Evolutionary conservation across 2,888 invertebrate genomes (phyloP).

Genomic region (Cylindroiulus punctatus): DNA sequence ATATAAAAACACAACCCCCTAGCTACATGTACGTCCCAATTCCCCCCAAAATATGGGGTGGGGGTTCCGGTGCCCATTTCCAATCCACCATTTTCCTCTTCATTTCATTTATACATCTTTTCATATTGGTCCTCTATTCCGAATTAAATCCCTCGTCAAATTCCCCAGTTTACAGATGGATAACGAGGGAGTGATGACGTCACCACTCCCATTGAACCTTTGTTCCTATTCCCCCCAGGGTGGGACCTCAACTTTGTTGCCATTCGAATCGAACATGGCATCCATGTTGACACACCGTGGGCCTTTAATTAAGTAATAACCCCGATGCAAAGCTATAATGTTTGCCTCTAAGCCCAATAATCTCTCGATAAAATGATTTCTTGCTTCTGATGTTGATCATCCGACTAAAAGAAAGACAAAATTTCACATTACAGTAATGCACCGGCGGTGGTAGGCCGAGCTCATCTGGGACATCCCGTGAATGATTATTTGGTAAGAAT

Average conservation of each 20-base stretch:
- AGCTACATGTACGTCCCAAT: not conserved
- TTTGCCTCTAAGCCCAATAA: conserved; percentile 29
- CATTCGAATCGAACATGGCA: not conserved
- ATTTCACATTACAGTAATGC: conserved; percentile 29
- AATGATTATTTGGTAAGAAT: conserved; percentile 35
- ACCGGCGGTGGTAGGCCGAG: not conserved
- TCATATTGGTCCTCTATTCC: conserved; percentile 6
- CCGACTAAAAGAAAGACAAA: not conserved
- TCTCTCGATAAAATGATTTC: conserved; percentile 38
- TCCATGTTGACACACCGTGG: conserved; percentile 6
- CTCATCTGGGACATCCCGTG: conserved; percentile 37
- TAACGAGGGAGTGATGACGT: conserved; percentile 12
- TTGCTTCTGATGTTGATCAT: conserved; percentile 31
- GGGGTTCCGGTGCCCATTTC: not conserved
- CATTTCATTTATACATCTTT: not conserved
- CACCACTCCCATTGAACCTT: not conserved
- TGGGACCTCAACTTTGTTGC: not conserved
- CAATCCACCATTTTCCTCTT: conserved; percentile 23
- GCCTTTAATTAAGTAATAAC: conserved; percentile 38
- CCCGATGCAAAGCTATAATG: conserved; percentile 34
- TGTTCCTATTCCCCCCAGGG: not conserved
- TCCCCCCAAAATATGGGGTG: not conserved
- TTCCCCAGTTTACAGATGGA: conserved; percentile 14
- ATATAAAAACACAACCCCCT: not conserved
- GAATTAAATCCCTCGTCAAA: conserved; percentile 36